Conservation (phyloP, 2,888 invertebrate genomes). For the Gnatocerus cornutus region DNA sequence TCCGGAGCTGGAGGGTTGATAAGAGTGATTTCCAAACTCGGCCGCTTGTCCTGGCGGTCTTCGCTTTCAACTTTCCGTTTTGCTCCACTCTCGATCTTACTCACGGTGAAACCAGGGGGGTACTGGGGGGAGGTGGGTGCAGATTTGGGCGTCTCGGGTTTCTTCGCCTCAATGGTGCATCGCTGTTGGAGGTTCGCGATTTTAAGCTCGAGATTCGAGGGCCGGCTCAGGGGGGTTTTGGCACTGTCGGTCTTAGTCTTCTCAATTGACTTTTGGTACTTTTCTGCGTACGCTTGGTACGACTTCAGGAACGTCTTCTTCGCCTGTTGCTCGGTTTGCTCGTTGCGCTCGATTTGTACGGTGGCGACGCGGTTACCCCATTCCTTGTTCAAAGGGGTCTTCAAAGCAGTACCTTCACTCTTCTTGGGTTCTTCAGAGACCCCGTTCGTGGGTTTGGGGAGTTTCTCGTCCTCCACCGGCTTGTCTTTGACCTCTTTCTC, state of each 20-base stretch:
- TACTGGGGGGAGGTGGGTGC: slow-evolving; percentile 53
- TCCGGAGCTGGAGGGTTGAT: slow-evolving; percentile 61
- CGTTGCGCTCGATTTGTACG: slow-evolving; percentile 60
- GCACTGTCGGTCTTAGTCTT: slow-evolving; percentile 48
- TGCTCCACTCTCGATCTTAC: slow-evolving; percentile 68
- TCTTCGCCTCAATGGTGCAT: slow-evolving; percentile 64
- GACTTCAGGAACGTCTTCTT: slow-evolving; percentile 66
- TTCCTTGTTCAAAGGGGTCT: slow-evolving; percentile 28
- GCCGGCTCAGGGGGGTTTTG: slow-evolving; percentile 17
- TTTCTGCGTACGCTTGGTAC: slow-evolving; percentile 64
- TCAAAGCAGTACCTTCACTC: slow-evolving; percentile 13
- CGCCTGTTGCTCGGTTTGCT: slow-evolving; percentile 61
- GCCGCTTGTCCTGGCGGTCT: slow-evolving; percentile 63
- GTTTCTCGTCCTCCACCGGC: slow-evolving; percentile 5
- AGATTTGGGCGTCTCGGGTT: slow-evolving; percentile 52
- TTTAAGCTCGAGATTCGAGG: slow-evolving; percentile 57
- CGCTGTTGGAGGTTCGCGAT: slow-evolving; percentile 65
- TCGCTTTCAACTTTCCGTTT: slow-evolving; percentile 65
- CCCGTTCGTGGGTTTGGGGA: slow-evolving; percentile 7
- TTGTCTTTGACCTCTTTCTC: slow-evolving; percentile 29
- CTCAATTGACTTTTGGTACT: slow-evolving; percentile 56
- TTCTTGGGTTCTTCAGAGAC: slow-evolving; percentile 22
- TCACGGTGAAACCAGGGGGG: slow-evolving; percentile 69
- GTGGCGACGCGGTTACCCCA: slow-evolving; percentile 55
- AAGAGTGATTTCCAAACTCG: slow-evolving; percentile 68